Base-by-base conservation (phyloP, 2,797 vertebrate species). In the Pantherophis vulpinus region DNA sequence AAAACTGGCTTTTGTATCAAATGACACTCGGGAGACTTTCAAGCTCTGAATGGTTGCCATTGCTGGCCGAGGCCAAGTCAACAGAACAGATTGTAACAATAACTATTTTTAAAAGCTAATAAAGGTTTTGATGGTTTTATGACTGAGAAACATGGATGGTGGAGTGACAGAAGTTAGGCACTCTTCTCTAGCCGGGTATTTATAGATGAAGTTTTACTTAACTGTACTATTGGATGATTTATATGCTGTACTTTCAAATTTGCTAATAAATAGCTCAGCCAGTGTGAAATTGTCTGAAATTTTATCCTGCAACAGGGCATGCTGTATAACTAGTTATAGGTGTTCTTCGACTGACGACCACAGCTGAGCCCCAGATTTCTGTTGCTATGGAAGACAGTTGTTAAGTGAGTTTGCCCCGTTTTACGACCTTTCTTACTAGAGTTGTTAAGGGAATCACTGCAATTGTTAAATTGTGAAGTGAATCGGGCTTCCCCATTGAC, bases 11-110 rank as follows among this genome's bases (percentile, higher is more conserved):
- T 94, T 55, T 6, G 74, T 4, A 91, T 92, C 4, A 9, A 91
- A 1, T 0, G 0, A 4, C 42, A 83, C 63, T 93, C 91, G 4
- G 63, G 91, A 90, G 87, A 93, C 11, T 47, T 74, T 42, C 9
- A 23, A 47, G 27, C 4, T 86, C 59, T 91, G 7, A n/a, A 54
- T 89, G 92, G 92, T 93, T 94, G 54, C 87, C 83, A 42, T 86
- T 95, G 59, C 32, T 94, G 90, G 56, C 47, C 32, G 42, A 86
- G 32, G 9, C 1, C 13, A 14, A 91, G 55, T 32, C 86, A 91
- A 92, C 93, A 74, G 10, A 91, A 7, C 18, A 90, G 13, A 91
- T 93, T 63, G 83, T 32, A 93, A 93, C 86, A 89, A 89, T 89
- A 91, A 89, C 90, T 92, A 70, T 88, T 93, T 91, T 91, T 86